Percentiles rank a stretch among this genome's conserved stretches.
Evolutionary conservation across 2,888 invertebrate species (phyloP).

Genomic region (Amiota mariae): DNA sequence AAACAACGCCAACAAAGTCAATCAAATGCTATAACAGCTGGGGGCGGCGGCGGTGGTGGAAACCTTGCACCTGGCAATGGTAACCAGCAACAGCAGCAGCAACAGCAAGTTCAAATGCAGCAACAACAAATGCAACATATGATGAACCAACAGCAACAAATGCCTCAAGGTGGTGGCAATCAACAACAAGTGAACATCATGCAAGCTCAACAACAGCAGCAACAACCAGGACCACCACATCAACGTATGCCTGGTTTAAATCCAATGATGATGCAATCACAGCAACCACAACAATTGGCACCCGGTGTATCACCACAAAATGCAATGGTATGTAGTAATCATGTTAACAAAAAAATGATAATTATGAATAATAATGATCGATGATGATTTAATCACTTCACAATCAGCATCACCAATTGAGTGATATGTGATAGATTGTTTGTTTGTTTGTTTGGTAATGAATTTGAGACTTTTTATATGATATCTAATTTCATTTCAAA

Average conservation of each 20-base stretch:
- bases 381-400: no score
- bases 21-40: constrained; percentile 61
- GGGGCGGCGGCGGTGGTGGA: constrained; percentile 49
- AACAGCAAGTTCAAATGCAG: constrained; percentile 73
- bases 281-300: constrained; percentile 43
- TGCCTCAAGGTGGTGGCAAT: constrained; percentile 52
- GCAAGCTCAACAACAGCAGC: constrained; percentile 56
- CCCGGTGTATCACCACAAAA: constrained; percentile 66
- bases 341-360: background rate
- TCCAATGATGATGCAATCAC: constrained; percentile 69
- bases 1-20: constrained; percentile 83
- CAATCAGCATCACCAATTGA: no score
- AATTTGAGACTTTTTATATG: no score
- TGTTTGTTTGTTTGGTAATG: no score
- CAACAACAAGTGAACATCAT: constrained; percentile 59
- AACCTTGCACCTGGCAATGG: constrained; percentile 62
- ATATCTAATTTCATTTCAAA: no score
- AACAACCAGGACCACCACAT: constrained; percentile 68
- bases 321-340: constrained; percentile 68
- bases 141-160: constrained; percentile 70
- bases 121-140: constrained; percentile 73
- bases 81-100: constrained; percentile 62
- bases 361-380: no score
- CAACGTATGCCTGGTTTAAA: constrained; percentile 73
- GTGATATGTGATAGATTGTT: no score